These are phyloP conservation scores for Folsomia candida DNA, from an alignment of 2,888 invertebrate species.

Conservation along the genomic window DNA sequence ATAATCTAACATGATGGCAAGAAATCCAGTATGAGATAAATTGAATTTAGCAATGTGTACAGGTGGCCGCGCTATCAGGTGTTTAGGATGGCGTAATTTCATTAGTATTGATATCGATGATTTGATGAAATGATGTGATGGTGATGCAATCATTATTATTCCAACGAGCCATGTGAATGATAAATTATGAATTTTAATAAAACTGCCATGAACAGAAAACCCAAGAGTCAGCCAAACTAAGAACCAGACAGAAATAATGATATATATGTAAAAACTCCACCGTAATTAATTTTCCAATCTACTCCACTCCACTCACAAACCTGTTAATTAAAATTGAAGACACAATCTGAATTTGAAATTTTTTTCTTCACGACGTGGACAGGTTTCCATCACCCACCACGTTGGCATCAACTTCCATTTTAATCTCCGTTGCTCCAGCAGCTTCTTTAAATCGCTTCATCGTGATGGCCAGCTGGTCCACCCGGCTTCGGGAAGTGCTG, in stretches of 20 bases:
- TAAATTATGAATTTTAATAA: not conserved
- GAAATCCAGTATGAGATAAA: too few relatives aligned
- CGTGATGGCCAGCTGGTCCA: constrained; percentile 32
- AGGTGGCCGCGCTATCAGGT: too few relatives aligned
- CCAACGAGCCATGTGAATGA: not conserved
- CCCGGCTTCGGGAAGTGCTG: not conserved
- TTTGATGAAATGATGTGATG: not conserved
- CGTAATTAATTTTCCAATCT: not conserved
- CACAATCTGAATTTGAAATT: not conserved
- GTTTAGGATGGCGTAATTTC: too few relatives aligned
- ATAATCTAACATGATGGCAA: too few relatives aligned
- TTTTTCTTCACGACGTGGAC: not conserved
- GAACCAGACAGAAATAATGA: not conserved
- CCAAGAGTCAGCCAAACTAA: not conserved
- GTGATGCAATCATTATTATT: not conserved
- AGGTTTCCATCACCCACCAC: not conserved
- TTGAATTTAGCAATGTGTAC: too few relatives aligned
- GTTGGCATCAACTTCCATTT: not conserved
- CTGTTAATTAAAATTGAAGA: not conserved
- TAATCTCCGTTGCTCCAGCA: not conserved
- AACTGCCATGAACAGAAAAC: not conserved
- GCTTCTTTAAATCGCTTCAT: constrained; percentile 39
- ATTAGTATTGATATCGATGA: not conserved
- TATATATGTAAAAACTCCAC: not conserved
- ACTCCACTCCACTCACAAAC: not conserved